Evolutionary conservation across 2,797 vertebrate genomes (phyloP).

Genomic region (Dermochelys coriacea): DNA sequence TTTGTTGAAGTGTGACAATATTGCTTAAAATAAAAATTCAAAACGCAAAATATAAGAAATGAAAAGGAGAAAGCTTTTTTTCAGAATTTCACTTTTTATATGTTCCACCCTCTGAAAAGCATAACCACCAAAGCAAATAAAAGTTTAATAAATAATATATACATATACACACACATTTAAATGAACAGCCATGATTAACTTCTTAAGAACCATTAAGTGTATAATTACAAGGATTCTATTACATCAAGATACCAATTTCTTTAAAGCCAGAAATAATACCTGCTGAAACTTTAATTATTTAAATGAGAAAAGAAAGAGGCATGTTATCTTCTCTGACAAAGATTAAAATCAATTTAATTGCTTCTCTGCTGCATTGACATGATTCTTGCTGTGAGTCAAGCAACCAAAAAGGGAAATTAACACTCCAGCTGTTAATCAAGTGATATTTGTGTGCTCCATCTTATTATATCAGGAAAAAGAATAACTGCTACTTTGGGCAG

Average conservation of each 20-base stretch:
- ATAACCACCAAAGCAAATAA: constrained; percentile 80
- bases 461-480: constrained; percentile 78
- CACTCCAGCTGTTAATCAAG: constrained; percentile 87
- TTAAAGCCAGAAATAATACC: constrained; percentile 88
- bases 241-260: constrained; percentile 87
- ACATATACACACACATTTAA: constrained; percentile 77
- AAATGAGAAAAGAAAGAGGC: constrained; percentile 87
- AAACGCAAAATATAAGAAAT: constrained; percentile 8
- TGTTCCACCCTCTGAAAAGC: constrained; percentile 66
- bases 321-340: constrained; percentile 89
- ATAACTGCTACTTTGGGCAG: constrained; percentile 61
- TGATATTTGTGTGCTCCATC: constrained; percentile 78
- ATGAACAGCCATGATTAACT: constrained; percentile 87
- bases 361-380: constrained; percentile 86
- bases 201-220: constrained; percentile 87
- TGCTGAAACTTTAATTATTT: constrained; percentile 90
- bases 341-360: constrained; percentile 91
- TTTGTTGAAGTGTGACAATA: constrained; percentile 44
- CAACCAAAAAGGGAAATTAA: constrained; percentile 88
- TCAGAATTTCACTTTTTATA: constrained; percentile 57
- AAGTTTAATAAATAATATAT: constrained; percentile 80
- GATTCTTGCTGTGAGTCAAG: constrained; percentile 88
- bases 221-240: constrained; percentile 88
- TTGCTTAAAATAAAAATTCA: constrained; percentile 55
- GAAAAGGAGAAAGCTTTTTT: constrained; percentile 17